A percentile compares a stretch with the other conserved stretches of the same genome.
phyloP scores from a whole-genome alignment of 2,888 invertebrate species.

The Germaria angustata region DNA sequence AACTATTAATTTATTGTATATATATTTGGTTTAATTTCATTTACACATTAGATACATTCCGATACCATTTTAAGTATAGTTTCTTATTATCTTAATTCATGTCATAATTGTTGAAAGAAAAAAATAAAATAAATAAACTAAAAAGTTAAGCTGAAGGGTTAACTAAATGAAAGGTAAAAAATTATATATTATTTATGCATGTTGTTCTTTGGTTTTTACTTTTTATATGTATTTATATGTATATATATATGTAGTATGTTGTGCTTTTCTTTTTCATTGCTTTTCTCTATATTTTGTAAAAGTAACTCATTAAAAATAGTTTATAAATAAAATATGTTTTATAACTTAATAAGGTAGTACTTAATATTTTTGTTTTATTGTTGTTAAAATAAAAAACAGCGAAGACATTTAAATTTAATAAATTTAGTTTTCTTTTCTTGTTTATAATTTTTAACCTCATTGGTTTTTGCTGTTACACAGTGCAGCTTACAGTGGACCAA shows the following conservation, averaged over 20 bases:
- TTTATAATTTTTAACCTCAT: slow-evolving; percentile 9
- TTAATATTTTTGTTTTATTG: slow-evolving; percentile 60
- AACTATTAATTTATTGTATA: slow-evolving; percentile 25
- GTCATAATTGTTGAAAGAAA: slow-evolving; percentile 53
- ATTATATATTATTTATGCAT: slow-evolving; percentile 57
- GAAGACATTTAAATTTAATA: slow-evolving; percentile 74
- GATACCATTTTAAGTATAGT: slow-evolving; percentile 58
- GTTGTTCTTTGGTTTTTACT: slow-evolving; percentile 43
- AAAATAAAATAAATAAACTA: slow-evolving; percentile 14
- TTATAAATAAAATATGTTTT: slow-evolving; percentile 63
- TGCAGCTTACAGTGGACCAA: slow-evolving; percentile 84
- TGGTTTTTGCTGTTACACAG: neutral
- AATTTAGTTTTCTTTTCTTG: slow-evolving; percentile 34
- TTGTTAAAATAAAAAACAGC: slow-evolving; percentile 77
- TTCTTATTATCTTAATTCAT: slow-evolving; percentile 48
- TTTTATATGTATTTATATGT: slow-evolving; percentile 18
- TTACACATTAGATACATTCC: slow-evolving; percentile 65
- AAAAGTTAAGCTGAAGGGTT: neutral
- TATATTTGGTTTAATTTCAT: slow-evolving; percentile 43
- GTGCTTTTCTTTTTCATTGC: slow-evolving; percentile 56
- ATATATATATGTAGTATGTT: slow-evolving; percentile 58
- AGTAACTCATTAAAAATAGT: slow-evolving; percentile 67
- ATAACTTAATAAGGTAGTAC: slow-evolving; percentile 66
- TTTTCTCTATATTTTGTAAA: slow-evolving; percentile 65
- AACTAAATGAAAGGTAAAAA: slow-evolving; percentile 14